A percentile compares a stretch with the other conserved stretches of the same genome.
phyloP scores from a whole-genome alignment of 2,113 vertebrate species.

The Dissostichus mawsoni region DNA sequence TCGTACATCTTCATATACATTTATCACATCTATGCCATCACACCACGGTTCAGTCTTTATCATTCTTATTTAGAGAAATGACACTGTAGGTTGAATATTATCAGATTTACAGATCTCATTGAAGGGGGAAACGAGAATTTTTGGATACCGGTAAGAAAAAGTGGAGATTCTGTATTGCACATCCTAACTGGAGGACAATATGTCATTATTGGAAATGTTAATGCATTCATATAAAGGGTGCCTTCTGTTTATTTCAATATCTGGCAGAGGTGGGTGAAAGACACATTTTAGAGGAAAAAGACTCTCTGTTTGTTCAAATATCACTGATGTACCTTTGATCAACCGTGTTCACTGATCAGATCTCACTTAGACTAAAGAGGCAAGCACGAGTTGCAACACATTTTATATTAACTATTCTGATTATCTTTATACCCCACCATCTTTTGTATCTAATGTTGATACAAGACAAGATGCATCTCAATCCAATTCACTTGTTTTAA shows the following conservation, averaged over 20 bases:
- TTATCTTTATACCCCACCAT: background rate
- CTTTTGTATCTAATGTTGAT: background rate
- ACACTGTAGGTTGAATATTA: too few relatives aligned
- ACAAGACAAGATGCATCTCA: background rate
- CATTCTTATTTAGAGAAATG: too few relatives aligned
- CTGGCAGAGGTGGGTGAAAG: too few relatives aligned
- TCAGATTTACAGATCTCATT: too few relatives aligned
- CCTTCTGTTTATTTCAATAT: background rate
- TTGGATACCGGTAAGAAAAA: background rate
- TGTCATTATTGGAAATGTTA: background rate
- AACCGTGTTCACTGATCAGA: background rate
- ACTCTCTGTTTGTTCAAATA: slow-evolving; percentile 8
- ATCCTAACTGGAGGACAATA: background rate
- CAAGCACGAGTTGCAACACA: background rate
- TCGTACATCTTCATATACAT: too few relatives aligned
- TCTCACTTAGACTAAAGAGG: background rate
- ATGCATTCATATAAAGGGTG: background rate
- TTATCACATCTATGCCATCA: too few relatives aligned
- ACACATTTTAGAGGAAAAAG: too few relatives aligned
- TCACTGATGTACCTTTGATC: background rate
- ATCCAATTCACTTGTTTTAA: background rate
- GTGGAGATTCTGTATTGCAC: background rate
- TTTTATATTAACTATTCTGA: background rate
- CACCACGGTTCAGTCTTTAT: too few relatives aligned
- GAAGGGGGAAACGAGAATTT: background rate